A percentile compares a stretch with the other conserved stretches of the same genome.
phyloP scores from a whole-genome alignment of 2,113 vertebrate genomes.

The Odocoileus hemionus region DNA sequence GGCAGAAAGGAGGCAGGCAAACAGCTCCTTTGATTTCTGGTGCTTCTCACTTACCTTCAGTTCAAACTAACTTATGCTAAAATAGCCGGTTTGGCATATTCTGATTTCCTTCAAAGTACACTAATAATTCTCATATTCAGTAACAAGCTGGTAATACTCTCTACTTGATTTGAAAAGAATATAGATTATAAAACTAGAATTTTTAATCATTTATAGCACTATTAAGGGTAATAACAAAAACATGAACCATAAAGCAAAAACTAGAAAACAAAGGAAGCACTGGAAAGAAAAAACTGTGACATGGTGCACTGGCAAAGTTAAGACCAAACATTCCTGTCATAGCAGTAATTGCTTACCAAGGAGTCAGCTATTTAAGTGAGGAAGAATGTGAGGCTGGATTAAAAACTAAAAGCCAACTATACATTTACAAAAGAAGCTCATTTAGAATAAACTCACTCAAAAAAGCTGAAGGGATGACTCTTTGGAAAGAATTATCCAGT shows the following conservation, averaged over 20 bases:
- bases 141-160: neutral
- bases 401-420: conserved; percentile 18
- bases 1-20: neutral
- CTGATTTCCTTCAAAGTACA: neutral
- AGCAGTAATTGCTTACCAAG: neutral
- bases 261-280: neutral
- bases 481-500: neutral
- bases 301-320: neutral
- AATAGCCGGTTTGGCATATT: neutral
- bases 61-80: neutral
- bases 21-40: neutral
- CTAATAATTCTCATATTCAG: neutral
- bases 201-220: neutral
- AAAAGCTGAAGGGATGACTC: neutral
- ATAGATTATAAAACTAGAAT: neutral
- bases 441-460: neutral
- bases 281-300: neutral
- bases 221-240: neutral
- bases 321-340: neutral
- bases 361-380: neutral
- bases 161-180: neutral
- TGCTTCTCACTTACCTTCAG: neutral
- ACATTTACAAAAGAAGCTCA: neutral
- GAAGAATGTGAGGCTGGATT: neutral
- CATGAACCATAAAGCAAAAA: neutral